Percentiles rank a stretch among this genome's conserved stretches.
Evolutionary conservation across 1,140 invertebrate genomes (phyloP).

Genomic region (Eumaeus atala): DNA sequence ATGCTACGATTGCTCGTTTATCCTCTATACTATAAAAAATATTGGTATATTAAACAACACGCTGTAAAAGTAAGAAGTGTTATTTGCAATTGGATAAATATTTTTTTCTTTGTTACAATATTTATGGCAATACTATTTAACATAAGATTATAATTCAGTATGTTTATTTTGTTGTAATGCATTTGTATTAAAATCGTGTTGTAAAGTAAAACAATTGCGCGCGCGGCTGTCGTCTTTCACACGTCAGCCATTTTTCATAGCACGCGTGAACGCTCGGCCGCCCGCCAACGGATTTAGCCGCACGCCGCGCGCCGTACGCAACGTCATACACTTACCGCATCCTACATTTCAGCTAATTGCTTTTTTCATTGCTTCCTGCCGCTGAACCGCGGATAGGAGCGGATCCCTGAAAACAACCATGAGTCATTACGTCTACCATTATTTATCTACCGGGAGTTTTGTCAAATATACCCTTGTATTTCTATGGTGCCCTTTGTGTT

Average conservation of each 20-base stretch:
- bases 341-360: conserved; percentile 52
- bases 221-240: conserved; percentile 22
- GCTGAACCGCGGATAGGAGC: conserved; percentile 1
- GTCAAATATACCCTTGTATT: too few species aligned
- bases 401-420: conserved; percentile 21
- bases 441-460: too few species aligned
- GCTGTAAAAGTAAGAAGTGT: too few species aligned
- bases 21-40: too few species aligned
- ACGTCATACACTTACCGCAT: conserved; percentile 7
- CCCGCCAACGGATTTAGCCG: conserved; percentile 45
- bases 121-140: too few species aligned
- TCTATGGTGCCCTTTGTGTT: too few species aligned
- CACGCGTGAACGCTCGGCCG: conserved; percentile 57
- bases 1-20: too few species aligned
- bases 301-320: conserved; percentile 16
- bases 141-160: too few species aligned
- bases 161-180: too few species aligned
- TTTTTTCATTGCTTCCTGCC: conserved; percentile 47
- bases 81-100: too few species aligned
- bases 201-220: conserved; percentile 23
- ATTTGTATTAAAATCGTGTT: neutral
- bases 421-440: conserved; percentile 12
- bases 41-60: too few species aligned
- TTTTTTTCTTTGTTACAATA: too few species aligned
- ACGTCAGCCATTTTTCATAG: conserved; percentile 55